Base-by-base conservation (phyloP, 2,113 vertebrate genomes). In the Rattus rattus region DNA sequence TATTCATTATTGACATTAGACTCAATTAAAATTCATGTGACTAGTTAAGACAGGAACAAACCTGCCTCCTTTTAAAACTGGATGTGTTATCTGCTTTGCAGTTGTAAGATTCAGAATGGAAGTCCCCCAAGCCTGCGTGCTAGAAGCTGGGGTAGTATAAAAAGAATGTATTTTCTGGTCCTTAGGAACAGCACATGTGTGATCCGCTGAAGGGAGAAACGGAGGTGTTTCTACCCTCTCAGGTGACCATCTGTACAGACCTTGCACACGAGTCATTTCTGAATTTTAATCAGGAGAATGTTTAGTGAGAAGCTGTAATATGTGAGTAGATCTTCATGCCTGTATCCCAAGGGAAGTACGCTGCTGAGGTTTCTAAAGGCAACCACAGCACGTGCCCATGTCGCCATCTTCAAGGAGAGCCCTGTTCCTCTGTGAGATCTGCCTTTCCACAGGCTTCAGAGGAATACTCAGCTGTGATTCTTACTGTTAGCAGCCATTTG, bases 31-130 rank as follows among this genome's bases (percentile, higher is more conserved):
- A 95, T 86, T 90, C 75, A 30, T 43, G 1, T 70, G 70, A 72
- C 70, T 88, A 79, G 61, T 96, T 92, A 75, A 89, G 79, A 67
- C 8, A 94, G 83, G 70, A 90, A 80, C 84, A 54, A 88, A 52
- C 36, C 13, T 76, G 9, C 12, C 28, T 16, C 54, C 11, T 70
- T 97, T 84, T 59, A 90, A 88, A 96, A 84, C 20, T 76, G 79
- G 79, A 61, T 24, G 86, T 69, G 30, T 8, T 90, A 77, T 65
- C 20, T 28, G 36, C 47, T 86, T 24, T 79, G n/a, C 75, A 59
- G 36, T 85, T 96, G 84, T 75, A 67, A 61, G 94, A 61, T 94
- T 92, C 26, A 91, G 54, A 83, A 79, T 61, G 77, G 49, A 61
- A 73, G 77, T 86, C 79, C 56, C 56, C 84, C 94, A 94, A 36